Evolutionary conservation across 2,797 vertebrate species (phyloP), one percentile per base, ranked within the genome.

Genomic region (Coregonus sp.): DNA sequence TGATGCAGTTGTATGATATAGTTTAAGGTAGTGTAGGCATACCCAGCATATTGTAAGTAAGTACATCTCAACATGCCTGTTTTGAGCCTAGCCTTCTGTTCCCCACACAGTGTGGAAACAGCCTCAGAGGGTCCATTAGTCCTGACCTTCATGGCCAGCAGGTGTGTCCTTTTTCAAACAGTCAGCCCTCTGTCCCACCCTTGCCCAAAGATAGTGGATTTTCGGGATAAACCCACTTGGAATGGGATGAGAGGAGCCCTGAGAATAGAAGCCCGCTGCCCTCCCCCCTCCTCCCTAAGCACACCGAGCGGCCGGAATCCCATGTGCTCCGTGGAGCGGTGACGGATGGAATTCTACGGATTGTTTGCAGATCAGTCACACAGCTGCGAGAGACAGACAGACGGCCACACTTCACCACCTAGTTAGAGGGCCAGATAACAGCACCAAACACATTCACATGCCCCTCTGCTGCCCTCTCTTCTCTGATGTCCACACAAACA

Each of bases 201-300:
- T 74, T 79, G 75, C 77, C 80, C 73, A 82, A 80, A 88, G 73
- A 76, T 81, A 73, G 83, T 79, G 82, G 84, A 85, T 91, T 87
- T 25, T 86, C 78, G 75, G 77, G 86, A 85, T 90, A 83, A 87
- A 81, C 81, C 82, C 85, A 72, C 79, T 86, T 91, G 89, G 86
- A 90, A 72, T 65, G 73, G 83, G 88, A 90, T 89, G 84, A 88
- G 85, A 90, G 81, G 73, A 79, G 54, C 52, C 61, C 88, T 88
- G 84, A 91, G 86, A 91, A 91, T 90, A 90, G 80, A 50, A 75
- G 69, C 77, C 50, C 5, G 69, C 76, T 66, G 52, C 47, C 73
- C 77, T 78, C 79, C 73, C 70, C 20, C 6, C 16, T 72, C 50
- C 50, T 72, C 15, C 70, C 51, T 56, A 76, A 75, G 78, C 80